A percentile compares a stretch with the other conserved stretches of the same genome.
phyloP scores from a whole-genome alignment of 2,888 invertebrate genomes.

The Polydrusus pterygomalis region DNA sequence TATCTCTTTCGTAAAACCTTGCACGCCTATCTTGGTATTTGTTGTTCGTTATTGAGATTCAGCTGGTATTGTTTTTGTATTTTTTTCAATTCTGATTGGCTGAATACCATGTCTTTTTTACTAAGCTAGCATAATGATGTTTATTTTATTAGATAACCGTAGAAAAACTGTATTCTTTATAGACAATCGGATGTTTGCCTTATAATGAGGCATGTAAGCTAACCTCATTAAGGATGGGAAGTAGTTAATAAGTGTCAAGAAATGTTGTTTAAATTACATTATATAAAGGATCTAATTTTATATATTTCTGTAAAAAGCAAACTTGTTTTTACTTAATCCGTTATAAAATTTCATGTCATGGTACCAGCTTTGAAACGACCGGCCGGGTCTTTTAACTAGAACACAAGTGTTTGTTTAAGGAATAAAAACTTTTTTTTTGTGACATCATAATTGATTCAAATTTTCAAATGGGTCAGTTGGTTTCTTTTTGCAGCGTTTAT shows the following conservation, averaged over 20 bases:
- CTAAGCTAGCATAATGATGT: not conserved
- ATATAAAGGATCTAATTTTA: slow-evolving; percentile 30
- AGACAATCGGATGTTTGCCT: not conserved
- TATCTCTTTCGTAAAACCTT: no score
- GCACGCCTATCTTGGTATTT: no score
- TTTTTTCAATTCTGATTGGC: no score
- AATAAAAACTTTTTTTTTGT: not conserved
- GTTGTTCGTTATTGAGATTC: no score
- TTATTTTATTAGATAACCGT: not conserved
- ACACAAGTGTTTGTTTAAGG: not conserved
- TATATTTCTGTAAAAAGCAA: slow-evolving; percentile 33
- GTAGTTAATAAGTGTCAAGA: slow-evolving; percentile 25
- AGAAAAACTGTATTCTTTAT: not conserved
- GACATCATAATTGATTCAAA: not conserved
- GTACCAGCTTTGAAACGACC: not conserved
- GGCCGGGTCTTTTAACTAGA: not conserved
- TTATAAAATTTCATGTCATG: slow-evolving; percentile 49
- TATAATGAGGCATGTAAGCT: slow-evolving; percentile 13
- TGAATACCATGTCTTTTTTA: no score
- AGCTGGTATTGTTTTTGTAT: no score
- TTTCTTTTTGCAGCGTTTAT: no score
- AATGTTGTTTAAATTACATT: slow-evolving; percentile 14
- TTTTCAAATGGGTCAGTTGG: no score
- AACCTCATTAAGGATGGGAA: slow-evolving; percentile 39
- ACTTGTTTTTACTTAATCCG: slow-evolving; percentile 35